Conservation (phyloP, 2,797 vertebrate species). For the Lates japonicus region DNA sequence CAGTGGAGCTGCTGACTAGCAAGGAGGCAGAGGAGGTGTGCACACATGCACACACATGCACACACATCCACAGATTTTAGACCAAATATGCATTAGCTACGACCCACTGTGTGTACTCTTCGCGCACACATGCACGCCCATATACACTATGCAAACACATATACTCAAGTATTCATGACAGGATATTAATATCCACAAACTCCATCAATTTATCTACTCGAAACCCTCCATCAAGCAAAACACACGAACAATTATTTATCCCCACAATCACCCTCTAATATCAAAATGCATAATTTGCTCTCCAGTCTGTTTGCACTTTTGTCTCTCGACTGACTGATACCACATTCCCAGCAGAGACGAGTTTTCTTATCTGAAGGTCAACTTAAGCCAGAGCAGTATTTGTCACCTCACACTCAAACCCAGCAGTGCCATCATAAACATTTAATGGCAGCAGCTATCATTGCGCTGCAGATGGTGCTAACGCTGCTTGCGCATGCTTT, state of each 20-base stretch:
- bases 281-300: constrained; percentile 43
- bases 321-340: constrained; percentile 40
- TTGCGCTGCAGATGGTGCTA: constrained; percentile 79
- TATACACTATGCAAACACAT: not conserved
- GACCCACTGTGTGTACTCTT: constrained; percentile 6
- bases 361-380: constrained; percentile 82
- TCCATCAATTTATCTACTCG: constrained; percentile 14
- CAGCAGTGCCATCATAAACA: constrained; percentile 71
- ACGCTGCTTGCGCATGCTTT: constrained; percentile 52
- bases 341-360: constrained; percentile 44
- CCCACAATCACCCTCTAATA: constrained; percentile 25
- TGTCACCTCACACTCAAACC: constrained; percentile 72
- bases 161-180: constrained; percentile 21
- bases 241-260: constrained; percentile 29
- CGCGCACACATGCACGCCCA: not conserved
- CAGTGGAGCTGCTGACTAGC: constrained; percentile 46
- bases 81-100: constrained; percentile 23
- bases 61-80: constrained; percentile 19
- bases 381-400: constrained; percentile 69
- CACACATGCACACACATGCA: not conserved
- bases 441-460: constrained; percentile 84
- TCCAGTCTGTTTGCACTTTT: constrained; percentile 25
- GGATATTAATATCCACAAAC: constrained; percentile 32
- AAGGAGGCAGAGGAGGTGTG: constrained; percentile 24
- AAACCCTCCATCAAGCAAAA: constrained; percentile 17